Evolutionary conservation across 1,140 invertebrate species (phyloP), one percentile per base, ranked within the genome.

Genomic region (Antheraea mylitta): DNA sequence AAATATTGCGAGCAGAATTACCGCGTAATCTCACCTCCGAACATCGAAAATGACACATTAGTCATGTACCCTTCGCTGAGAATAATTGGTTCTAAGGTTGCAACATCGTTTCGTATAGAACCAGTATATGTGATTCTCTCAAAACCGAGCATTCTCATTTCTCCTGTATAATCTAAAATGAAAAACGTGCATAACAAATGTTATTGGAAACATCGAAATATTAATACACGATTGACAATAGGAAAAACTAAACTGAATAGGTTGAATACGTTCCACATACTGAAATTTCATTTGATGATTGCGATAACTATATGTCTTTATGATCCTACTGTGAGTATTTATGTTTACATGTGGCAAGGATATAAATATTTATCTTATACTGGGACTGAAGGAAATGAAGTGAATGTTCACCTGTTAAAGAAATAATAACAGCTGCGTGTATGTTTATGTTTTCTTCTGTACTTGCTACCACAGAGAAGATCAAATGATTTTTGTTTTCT

Each of bases 121-220:
- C 81, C 81, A 0, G 71, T 30, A 66, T 78, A 79, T 61, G 65
- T 81, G 22, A 67, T 66, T 66, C 66, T 70, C 13, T 83, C 73
- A 64, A 83, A 83, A 2, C 64, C 66, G 30, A 83, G 66, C 9
- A 77, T 18, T 19, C 42, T 58, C 8, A n/a, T 16, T 9, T 18
- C 64, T 4, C 45, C 38, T 16, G 63, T n/a, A 18, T 45, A 18
- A 3, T 64, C 63, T 64, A 45, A 64, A 64, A 45, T 38, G 9
- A 38, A 45, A n/a, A 64, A 42, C 45, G 13, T 64, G 7, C 6
- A 9, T 13, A 42, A 30, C 4, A 30, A 4, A 30, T 30, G 4
- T 30, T 30, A 30, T 30, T 30, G 22, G 4, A 30, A 30, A 30
- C 22, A 4, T 30, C 22, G 22, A 30, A 30, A 30, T 30, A 30